Conservation (phyloP, 2,113 vertebrate genomes). For the Macaca mulatta region DNA sequence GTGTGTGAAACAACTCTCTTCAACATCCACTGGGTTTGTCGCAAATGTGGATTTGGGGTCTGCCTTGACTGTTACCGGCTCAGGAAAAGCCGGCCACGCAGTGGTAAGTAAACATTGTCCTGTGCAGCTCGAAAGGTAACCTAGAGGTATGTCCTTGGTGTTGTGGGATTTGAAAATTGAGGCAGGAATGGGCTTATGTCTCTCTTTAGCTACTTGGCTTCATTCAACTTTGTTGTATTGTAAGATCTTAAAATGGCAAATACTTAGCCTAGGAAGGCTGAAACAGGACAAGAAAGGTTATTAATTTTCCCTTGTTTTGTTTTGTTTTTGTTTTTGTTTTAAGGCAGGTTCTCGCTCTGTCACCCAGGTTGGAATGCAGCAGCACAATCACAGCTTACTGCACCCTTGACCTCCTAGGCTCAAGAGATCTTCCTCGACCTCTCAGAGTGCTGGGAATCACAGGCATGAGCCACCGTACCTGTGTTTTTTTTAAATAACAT, state of each 20-base stretch:
- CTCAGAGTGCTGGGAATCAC: too few species aligned
- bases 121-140: background rate
- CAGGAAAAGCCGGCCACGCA: constrained; percentile 92
- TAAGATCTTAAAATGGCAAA: background rate
- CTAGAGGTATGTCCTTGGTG: background rate
- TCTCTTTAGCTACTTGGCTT: background rate
- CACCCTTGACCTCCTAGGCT: too few species aligned
- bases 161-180: background rate
- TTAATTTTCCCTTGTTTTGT: background rate
- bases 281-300: background rate
- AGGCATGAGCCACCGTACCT: too few species aligned
- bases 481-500: background rate
- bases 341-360: too few species aligned
- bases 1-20: constrained; percentile 99
- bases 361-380: too few species aligned
- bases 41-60: constrained; percentile 98
- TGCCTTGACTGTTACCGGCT: constrained; percentile 98
- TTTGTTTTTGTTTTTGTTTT: background rate
- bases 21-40: constrained; percentile 99
- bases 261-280: background rate
- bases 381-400: too few species aligned
- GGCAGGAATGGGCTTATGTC: background rate
- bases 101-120: constrained; percentile 86
- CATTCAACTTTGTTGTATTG: background rate
- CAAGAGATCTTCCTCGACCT: too few species aligned